Evolutionary conservation across 92 coral and sea anemone species (phyloP).

Genomic region (Siderastrea radians): DNA sequence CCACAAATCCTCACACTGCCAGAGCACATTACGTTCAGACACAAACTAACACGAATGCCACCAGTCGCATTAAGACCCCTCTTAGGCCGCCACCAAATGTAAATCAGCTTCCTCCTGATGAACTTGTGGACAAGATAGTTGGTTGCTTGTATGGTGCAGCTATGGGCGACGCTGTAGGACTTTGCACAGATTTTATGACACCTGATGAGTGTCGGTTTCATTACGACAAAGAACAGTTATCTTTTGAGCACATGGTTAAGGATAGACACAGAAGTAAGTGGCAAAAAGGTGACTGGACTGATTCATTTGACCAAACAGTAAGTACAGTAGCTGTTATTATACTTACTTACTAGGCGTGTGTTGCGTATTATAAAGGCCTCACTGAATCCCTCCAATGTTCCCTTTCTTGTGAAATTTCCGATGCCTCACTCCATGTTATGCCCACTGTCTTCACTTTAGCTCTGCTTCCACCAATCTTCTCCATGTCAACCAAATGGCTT

Average conservation of each 20-base stretch:
- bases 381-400: no score
- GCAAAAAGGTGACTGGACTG: slow-evolving; percentile 95
- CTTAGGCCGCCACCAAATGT: slow-evolving; percentile 91
- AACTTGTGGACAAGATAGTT: slow-evolving; percentile 89
- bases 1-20: slow-evolving; percentile 94
- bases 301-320: slow-evolving; percentile 96
- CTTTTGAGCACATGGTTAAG: slow-evolving; percentile 77
- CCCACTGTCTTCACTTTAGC: no score
- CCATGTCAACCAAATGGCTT: no score
- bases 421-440: no score
- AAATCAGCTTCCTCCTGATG: slow-evolving; percentile 93
- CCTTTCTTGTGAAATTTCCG: no score
- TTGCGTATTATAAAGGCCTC: no score
- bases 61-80: slow-evolving; percentile 88
- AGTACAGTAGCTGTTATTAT: slow-evolving; percentile 4
- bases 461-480: no score
- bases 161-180: slow-evolving; percentile 92
- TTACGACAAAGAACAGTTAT: slow-evolving; percentile 75
- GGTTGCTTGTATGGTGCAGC: slow-evolving; percentile 99
- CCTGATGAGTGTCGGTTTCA: slow-evolving; percentile 94
- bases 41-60: slow-evolving; percentile 89
- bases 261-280: slow-evolving; percentile 93
- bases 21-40: slow-evolving; percentile 93
- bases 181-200: slow-evolving; percentile 93
- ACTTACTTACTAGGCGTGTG: no score